Base-by-base conservation (phyloP, 2,797 vertebrate genomes). In the Sarcophilus harrisii region DNA sequence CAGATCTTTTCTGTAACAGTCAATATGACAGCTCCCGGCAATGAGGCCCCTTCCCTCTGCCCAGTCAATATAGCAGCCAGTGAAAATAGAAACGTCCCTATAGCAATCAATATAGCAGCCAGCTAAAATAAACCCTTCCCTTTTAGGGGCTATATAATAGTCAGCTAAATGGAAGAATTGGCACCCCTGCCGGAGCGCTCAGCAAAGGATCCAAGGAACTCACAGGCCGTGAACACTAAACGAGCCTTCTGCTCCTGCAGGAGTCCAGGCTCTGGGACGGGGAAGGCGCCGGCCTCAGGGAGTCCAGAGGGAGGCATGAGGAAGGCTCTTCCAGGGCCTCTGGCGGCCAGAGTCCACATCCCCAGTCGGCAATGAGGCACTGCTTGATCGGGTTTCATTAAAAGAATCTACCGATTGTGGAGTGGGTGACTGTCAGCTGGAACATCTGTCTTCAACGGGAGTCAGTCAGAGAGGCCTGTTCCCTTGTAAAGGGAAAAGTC, bases 1-100 rank as follows among this genome's bases (percentile, higher is more conserved):
- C 99, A 99, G 99, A 99, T 99, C 98, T 98, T 98, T 98, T 98
- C 99, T 98, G 98, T 98, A 99, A 98, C 98, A 98, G 98, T 98
- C 98, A 98, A 98, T 98, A 98, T 98, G 98, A 99, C 98, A 99
- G 98, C 98, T 99, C 97, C 98, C 96, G 98, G 97, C 98, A 98
- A 97, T 97, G 98, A 16, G 91, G 98, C 98, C 98, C 97, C 55
- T 98, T 98, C 97, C 97, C 97, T 97, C 96, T 97, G 97, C 95
- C 97, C 97, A 98, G 98, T 98, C 98, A 98, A 98, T 98, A 98
- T 97, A 98, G 98, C 98, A 98, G 98, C 98, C 98, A 97, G 98
- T 98, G 98, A 98, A 98, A 98, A 99, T 98, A 99, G 99, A 98
- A 98, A 98, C 96, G 96, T 98, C 97, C 98, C 98, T 98, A 98